phyloP scores from a whole-genome alignment of 2,113 vertebrate species.

The Indicator maculatus region DNA sequence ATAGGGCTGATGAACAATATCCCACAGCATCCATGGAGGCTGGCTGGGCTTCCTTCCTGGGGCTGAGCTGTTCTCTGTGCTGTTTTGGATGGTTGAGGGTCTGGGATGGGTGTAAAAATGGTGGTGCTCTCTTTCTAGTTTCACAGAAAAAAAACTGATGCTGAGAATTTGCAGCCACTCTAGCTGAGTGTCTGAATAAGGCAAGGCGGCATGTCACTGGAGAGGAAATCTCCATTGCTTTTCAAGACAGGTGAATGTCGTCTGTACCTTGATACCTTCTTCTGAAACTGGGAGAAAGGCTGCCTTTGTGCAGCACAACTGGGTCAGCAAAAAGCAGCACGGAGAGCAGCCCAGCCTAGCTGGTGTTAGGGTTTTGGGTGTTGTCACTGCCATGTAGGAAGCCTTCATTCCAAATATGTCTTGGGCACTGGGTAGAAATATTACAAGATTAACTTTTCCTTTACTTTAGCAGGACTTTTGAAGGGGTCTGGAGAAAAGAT shows the following conservation, averaged over 20 bases:
- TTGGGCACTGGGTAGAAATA: background rate
- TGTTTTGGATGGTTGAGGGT: too few species aligned
- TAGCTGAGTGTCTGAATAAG: background rate
- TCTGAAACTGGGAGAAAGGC: background rate
- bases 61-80: too few species aligned
- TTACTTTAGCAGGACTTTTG: background rate
- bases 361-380: background rate
- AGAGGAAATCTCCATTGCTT: background rate
- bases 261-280: background rate
- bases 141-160: background rate
- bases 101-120: too few species aligned
- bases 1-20: too few species aligned
- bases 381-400: background rate
- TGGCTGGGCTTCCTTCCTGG: too few species aligned
- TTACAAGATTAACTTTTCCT: background rate
- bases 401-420: background rate
- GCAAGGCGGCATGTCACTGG: rapidly evolving
- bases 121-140: background rate
- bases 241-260: background rate
- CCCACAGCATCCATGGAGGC: too few species aligned
- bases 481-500: background rate
- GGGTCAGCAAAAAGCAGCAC: background rate
- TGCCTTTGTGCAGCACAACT: conserved; percentile 30
- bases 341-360: background rate
- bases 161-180: background rate